Percentiles rank a stretch among this genome's conserved stretches.
Evolutionary conservation across 2,888 invertebrate genomes (phyloP).

Genomic region (Pammene fasciana): DNA sequence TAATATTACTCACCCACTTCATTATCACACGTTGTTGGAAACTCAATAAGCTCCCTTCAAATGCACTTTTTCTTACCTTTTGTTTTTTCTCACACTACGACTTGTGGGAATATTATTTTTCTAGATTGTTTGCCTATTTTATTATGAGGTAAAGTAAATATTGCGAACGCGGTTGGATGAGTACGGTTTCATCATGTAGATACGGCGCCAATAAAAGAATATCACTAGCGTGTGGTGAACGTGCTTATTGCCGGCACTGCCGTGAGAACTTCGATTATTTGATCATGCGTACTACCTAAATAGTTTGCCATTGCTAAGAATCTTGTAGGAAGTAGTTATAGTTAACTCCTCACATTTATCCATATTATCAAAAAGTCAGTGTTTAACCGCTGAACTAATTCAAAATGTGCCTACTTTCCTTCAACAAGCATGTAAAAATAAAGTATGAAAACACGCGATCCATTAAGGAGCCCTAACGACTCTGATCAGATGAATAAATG

Average conservation of each 20-base stretch:
- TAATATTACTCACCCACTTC: slow-evolving; percentile 60
- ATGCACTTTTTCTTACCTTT: slow-evolving; percentile 54
- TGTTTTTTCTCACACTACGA: slow-evolving; percentile 50
- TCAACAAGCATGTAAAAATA: slow-evolving; percentile 68
- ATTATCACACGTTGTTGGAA: slow-evolving; percentile 71
- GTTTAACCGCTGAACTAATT: neutral
- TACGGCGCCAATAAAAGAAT: slow-evolving; percentile 47
- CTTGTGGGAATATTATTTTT: slow-evolving; percentile 45
- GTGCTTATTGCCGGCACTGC: slow-evolving; percentile 24
- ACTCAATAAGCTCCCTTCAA: slow-evolving; percentile 62
- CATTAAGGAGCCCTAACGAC: slow-evolving; percentile 75
- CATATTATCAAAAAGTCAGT: neutral
- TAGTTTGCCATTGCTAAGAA: slow-evolving; percentile 49
- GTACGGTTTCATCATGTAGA: slow-evolving; percentile 55
- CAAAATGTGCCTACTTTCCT: slow-evolving; percentile 45
- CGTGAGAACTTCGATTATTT: slow-evolving; percentile 31
- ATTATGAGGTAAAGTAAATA: slow-evolving; percentile 59
- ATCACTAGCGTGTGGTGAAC: slow-evolving; percentile 34
- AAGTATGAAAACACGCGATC: slow-evolving; percentile 67
- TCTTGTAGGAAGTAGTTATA: neutral
- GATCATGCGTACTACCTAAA: slow-evolving; percentile 22
- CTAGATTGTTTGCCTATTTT: slow-evolving; percentile 54
- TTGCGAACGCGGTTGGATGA: slow-evolving; percentile 47
- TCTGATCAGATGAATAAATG: slow-evolving; percentile 78
- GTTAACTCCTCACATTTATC: neutral